Evolutionary conservation across 2,797 vertebrate species (phyloP).

Genomic region (Astyanax mexicanus): DNA sequence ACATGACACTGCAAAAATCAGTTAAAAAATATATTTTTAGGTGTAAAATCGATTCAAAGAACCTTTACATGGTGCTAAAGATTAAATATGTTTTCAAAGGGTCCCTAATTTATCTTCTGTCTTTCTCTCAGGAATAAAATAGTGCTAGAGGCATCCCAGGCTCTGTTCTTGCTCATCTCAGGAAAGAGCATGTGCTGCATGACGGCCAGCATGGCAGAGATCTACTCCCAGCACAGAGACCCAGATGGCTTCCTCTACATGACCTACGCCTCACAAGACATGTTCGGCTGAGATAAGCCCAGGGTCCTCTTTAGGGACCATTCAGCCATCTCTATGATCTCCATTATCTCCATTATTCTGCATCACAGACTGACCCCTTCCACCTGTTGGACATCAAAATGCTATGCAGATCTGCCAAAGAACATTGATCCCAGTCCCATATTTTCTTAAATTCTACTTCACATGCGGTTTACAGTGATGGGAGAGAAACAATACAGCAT

Average conservation of each 20-base stretch:
- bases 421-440: conserved; percentile 9
- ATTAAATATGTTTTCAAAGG: too few species aligned
- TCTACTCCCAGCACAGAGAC: conserved; percentile 80
- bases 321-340: conserved; percentile 28
- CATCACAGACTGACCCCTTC: not conserved
- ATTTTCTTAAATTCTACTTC: conserved; percentile 7
- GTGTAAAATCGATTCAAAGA: too few species aligned
- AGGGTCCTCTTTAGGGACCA: conserved; percentile 35
- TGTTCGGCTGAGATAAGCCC: conserved; percentile 75
- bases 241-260: conserved; percentile 86
- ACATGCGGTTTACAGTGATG: conserved; percentile 12
- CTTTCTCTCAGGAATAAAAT: conserved; percentile 78
- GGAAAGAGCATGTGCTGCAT: conserved; percentile 82
- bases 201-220: conserved; percentile 83
- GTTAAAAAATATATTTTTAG: too few species aligned
- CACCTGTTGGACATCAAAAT: conserved; percentile 24
- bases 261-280: conserved; percentile 86
- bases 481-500: not conserved
- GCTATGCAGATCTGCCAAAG: not conserved
- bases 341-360: conserved; percentile 21
- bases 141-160: conserved; percentile 76
- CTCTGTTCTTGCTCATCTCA: conserved; percentile 81
- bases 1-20: too few species aligned
- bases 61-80: too few species aligned
- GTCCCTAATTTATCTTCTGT: not conserved